Percentiles rank a stretch among this genome's conserved stretches.
Evolutionary conservation across 2,113 vertebrate genomes (phyloP).

Genomic region (Opisthocomus hoazin): DNA sequence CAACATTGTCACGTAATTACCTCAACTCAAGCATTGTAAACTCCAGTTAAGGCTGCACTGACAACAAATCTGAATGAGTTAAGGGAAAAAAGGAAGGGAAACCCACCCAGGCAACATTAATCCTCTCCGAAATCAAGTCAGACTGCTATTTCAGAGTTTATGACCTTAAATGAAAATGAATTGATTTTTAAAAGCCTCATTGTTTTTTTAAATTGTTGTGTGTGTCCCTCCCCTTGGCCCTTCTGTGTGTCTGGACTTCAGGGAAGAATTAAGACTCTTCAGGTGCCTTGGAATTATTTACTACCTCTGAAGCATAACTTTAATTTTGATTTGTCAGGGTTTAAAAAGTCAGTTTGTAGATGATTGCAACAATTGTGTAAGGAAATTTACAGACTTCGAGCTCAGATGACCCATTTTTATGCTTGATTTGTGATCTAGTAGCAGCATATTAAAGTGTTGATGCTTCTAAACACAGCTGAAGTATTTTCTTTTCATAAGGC

Average conservation of each 20-base stretch:
- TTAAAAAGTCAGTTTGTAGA: not conserved
- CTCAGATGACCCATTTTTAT: slow-evolving; percentile 12
- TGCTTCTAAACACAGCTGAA: not conserved
- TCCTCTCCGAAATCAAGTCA: not conserved
- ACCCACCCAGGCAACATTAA: not conserved
- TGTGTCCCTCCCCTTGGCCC: not conserved
- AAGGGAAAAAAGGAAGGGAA: not conserved
- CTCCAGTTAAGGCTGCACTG: not conserved
- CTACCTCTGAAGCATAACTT: not conserved
- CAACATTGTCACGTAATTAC: not conserved
- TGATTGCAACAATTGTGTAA: not conserved
- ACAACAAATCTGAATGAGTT: not conserved
- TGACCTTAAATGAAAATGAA: slow-evolving; percentile 6
- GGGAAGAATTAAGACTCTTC: not conserved
- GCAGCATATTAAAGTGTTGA: not conserved
- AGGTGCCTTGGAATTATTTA: not conserved
- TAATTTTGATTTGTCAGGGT: slow-evolving; percentile 1
- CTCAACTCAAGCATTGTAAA: not conserved
- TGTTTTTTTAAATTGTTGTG: not conserved
- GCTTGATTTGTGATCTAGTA: slow-evolving; percentile 27
- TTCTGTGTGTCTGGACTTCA: not conserved
- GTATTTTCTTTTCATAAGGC: not conserved
- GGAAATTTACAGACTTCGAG: not conserved
- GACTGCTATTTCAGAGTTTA: not conserved
- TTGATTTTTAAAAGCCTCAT: not conserved